These are phyloP conservation scores for Capreolus pygargus DNA, from an alignment of 2,113 vertebrate genomes.

Conservation along the genomic window DNA sequence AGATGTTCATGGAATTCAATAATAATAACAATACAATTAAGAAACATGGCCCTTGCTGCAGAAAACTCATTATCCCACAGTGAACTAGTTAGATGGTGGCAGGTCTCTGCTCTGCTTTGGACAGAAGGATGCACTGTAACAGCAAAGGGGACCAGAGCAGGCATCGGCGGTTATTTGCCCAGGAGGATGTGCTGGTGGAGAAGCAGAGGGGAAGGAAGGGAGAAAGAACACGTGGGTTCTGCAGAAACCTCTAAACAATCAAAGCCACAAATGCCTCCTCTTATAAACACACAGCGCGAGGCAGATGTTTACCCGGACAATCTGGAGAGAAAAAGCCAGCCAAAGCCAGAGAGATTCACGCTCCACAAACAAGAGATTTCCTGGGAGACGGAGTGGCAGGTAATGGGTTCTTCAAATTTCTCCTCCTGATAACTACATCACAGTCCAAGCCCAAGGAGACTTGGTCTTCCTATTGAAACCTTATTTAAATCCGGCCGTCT, in stretches of 20 bases:
- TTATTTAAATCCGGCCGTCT: slow-evolving; percentile 67
- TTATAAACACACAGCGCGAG: slow-evolving; percentile 63
- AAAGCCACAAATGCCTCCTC: slow-evolving; percentile 73
- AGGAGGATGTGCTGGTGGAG: not conserved
- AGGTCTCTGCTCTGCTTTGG: not conserved
- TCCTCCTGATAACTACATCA: slow-evolving; percentile 65
- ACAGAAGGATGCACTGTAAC: not conserved
- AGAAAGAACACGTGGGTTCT: not conserved
- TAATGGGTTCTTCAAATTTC: slow-evolving; percentile 57
- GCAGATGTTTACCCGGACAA: slow-evolving; percentile 48
- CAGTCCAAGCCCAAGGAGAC: slow-evolving; percentile 62
- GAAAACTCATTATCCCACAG: not conserved
- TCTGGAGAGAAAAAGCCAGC: not conserved
- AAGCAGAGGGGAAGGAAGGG: not conserved
- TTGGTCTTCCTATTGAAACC: slow-evolving; percentile 50
- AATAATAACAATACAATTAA: not conserved
- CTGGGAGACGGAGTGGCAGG: slow-evolving; percentile 45
- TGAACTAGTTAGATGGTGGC: not conserved
- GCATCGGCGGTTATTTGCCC: not conserved
- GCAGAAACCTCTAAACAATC: slow-evolving; percentile 66
- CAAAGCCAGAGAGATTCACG: slow-evolving; percentile 28
- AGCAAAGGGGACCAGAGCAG: not conserved
- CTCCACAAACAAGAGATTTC: slow-evolving; percentile 60
- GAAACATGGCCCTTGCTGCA: not conserved
- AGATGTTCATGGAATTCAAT: not conserved